Conservation (phyloP, 2,888 invertebrate genomes). For the Halictus ligatus region DNA sequence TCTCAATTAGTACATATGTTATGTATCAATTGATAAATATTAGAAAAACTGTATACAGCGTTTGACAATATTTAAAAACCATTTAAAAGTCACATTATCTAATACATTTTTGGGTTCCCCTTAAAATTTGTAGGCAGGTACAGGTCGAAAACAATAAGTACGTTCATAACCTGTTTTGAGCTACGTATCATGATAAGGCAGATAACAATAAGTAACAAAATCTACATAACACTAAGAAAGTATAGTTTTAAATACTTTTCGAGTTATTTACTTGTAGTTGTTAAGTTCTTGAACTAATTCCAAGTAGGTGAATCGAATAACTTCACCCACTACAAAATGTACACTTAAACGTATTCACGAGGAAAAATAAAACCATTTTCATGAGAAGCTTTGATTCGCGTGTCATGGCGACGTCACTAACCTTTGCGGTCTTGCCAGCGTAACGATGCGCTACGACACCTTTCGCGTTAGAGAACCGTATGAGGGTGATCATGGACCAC, state of each 20-base stretch:
- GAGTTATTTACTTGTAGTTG: not conserved
- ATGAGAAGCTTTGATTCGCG: not conserved
- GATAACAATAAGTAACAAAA: too few relatives aligned
- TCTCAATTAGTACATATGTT: too few relatives aligned
- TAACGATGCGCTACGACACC: constrained; percentile 13
- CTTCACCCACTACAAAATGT: not conserved
- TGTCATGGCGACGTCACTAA: constrained; percentile 16
- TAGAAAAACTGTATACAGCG: too few relatives aligned
- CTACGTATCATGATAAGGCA: not conserved
- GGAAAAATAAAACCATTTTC: not conserved
- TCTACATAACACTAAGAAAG: not conserved
- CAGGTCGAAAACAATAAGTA: too few relatives aligned
- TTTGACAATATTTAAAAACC: too few relatives aligned
- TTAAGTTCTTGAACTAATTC: not conserved
- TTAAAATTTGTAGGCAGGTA: too few relatives aligned
- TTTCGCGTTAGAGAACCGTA: not conserved
- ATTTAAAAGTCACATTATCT: too few relatives aligned
- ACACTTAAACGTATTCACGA: not conserved
- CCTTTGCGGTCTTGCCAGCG: not conserved
- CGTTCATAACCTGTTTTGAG: not conserved
- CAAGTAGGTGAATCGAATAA: not conserved
- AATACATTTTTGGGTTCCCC: too few relatives aligned
- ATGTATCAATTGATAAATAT: too few relatives aligned
- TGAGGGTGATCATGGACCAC: not conserved
- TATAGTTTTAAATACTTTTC: not conserved